phyloP scores from a whole-genome alignment of 2,797 vertebrate species.

The Myripristis jacobus region DNA sequence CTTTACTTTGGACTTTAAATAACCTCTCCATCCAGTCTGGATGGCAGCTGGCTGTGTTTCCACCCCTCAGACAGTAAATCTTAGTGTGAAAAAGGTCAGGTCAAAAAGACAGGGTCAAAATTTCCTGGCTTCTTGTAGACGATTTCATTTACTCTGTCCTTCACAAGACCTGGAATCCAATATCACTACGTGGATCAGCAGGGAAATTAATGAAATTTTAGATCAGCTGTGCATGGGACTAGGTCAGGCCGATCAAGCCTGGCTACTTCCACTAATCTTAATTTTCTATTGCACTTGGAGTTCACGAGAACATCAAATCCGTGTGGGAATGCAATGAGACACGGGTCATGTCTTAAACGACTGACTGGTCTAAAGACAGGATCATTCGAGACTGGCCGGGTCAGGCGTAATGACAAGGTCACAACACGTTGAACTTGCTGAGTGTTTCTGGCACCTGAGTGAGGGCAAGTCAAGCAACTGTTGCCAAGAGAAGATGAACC shows the following conservation, averaged over 20 bases:
- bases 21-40: slow-evolving; percentile 45
- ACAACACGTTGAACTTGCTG: slow-evolving; percentile 25
- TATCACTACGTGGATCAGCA: slow-evolving; percentile 22
- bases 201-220: slow-evolving; percentile 31
- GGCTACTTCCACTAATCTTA: background rate
- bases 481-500: slow-evolving; percentile 7
- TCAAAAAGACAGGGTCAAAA: slow-evolving; percentile 34
- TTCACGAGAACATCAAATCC: slow-evolving; percentile 45
- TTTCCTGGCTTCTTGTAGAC: slow-evolving; percentile 18
- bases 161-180: slow-evolving; percentile 57
- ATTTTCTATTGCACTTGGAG: background rate
- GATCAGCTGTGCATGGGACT: slow-evolving; percentile 27
- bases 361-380: slow-evolving; percentile 17
- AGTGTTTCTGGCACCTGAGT: slow-evolving; percentile 16
- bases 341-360: slow-evolving; percentile 22
- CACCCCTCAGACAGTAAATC: slow-evolving; percentile 57
- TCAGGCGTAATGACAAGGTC: slow-evolving; percentile 57
- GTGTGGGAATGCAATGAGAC: slow-evolving; percentile 53
- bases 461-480: slow-evolving; percentile 39
- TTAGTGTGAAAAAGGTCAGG: slow-evolving; percentile 52
- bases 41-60: slow-evolving; percentile 40
- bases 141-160: slow-evolving; percentile 33
- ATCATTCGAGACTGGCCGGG: slow-evolving; percentile 25
- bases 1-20: slow-evolving; percentile 62
- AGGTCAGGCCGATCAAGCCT: background rate